A percentile compares a stretch with the other conserved stretches of the same genome.
These are phyloP conservation scores for Euzophera pinguis DNA, from an alignment of 2,888 invertebrate genomes.

Conservation along the genomic window DNA sequence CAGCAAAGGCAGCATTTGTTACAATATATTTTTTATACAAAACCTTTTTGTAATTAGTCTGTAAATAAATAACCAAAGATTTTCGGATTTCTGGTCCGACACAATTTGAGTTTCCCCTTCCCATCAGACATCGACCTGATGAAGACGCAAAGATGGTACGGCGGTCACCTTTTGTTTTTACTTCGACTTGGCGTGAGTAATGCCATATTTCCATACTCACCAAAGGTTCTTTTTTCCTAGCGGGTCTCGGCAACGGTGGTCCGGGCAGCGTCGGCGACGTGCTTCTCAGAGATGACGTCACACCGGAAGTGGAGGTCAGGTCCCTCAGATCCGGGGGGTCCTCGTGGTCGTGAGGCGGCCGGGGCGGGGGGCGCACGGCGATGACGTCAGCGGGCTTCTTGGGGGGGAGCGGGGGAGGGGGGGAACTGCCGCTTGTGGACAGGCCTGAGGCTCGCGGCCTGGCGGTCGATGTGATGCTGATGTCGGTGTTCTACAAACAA, in stretches of 20 bases:
- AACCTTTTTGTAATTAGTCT: too few relatives aligned
- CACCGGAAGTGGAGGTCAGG: neutral
- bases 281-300: neutral
- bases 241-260: constrained; percentile 62
- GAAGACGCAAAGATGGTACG: too few relatives aligned
- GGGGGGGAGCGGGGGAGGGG: constrained; percentile 85
- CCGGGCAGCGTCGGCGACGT: constrained; percentile 21
- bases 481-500: constrained; percentile 43
- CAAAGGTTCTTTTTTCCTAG: constrained; percentile 58
- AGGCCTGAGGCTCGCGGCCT: constrained; percentile 35
- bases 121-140: too few relatives aligned
- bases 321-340: constrained; percentile 33
- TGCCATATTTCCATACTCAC: too few relatives aligned
- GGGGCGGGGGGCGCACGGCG: constrained; percentile 79
- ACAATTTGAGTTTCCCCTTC: too few relatives aligned
- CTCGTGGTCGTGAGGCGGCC: constrained; percentile 79
- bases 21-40: too few relatives aligned
- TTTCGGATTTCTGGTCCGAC: too few relatives aligned
- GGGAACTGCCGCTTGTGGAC: constrained; percentile 63
- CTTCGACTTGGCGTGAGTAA: too few relatives aligned
- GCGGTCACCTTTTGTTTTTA: too few relatives aligned
- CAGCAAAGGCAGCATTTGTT: too few relatives aligned
- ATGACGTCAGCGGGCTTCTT: constrained; percentile 59
- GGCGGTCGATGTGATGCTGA: constrained; percentile 28
- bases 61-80: too few relatives aligned